Evolutionary conservation across 2,888 invertebrate genomes (phyloP), one percentile per base, ranked within the genome.

Genomic region (Zeuzera pyrina): DNA sequence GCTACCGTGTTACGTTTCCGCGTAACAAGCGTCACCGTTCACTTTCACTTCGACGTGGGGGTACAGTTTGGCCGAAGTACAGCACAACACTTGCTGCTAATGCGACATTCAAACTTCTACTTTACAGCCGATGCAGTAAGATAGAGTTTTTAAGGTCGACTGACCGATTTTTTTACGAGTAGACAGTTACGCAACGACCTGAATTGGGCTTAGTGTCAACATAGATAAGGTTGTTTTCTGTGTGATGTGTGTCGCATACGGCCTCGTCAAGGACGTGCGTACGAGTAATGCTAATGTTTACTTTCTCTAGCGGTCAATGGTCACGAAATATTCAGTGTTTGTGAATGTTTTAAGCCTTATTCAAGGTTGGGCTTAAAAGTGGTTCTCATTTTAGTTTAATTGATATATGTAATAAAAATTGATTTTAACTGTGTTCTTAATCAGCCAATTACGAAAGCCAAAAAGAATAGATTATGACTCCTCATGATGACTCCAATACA

Each of bases 281-380:
- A 56, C 57, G 41, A 35, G 56, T 54, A 57, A 54, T 57, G 49
- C 54, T 48, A 52, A 57, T 73, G 66, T 76, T 76, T 70, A 70
- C 78, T 78, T 78, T 78, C 78, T 72, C 74, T 68, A 64, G 65
- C 70, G 76, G 74, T 74, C 73, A 73, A 64, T 59, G 72, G 67
- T 71, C 70, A 73, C 49, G 53, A 49, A 43, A 55, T 55, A 49
- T 49, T 57, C 52, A 42, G 41, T 47, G 46, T 43, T 44, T 42
- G 42, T 45, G 46, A 49, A 30, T 32, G 55, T 59, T 60, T 61
- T 54, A 47, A 50, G 47, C 50, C 47, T 43, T 45, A 12, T 52
- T 63, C 72, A 71, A 71, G 70, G 73, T 67, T 66, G 56, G 41
- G 30, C 39, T n/a, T n/a, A n/a, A n/a, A n/a, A n/a, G n/a, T n/a